Conservation (phyloP, 2,797 vertebrate genomes). For the Chlorospingus flavigularis region DNA sequence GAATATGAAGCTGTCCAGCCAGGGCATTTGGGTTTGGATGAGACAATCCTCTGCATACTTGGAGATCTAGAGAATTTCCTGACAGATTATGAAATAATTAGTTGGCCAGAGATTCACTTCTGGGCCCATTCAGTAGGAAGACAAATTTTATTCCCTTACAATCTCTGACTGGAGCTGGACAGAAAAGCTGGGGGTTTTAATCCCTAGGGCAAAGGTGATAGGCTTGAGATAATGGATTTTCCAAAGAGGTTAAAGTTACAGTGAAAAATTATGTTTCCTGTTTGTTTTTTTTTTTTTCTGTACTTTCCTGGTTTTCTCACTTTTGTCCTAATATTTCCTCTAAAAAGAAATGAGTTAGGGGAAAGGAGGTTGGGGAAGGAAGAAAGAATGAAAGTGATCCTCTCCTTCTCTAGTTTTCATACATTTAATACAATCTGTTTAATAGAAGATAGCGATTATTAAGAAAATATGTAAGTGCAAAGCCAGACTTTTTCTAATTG, state of each 20-base stretch:
- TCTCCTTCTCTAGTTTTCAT: not conserved
- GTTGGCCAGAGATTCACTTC: not conserved
- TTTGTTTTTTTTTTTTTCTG: not conserved
- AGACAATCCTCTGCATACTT: not conserved
- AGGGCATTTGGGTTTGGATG: not conserved
- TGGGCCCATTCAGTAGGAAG: not conserved
- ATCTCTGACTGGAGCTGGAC: not conserved
- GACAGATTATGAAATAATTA: constrained; percentile 24
- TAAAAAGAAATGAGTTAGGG: not conserved
- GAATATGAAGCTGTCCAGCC: not conserved
- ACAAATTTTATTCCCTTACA: not conserved
- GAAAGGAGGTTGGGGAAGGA: not conserved
- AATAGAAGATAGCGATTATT: not conserved
- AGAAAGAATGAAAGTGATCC: not conserved
- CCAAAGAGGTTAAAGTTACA: not conserved
- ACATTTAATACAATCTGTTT: not conserved
- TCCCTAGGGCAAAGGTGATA: not conserved
- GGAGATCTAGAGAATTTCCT: constrained; percentile 42
- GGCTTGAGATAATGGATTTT: constrained; percentile 1
- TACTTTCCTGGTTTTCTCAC: not conserved
- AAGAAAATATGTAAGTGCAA: not conserved
- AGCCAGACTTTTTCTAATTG: not conserved
- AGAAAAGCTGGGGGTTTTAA: not conserved
- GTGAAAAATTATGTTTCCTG: not conserved
- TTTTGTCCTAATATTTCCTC: not conserved